Percentiles rank a stretch among this genome's conserved stretches.
These are phyloP conservation scores for Watsonalla cultraria DNA, from an alignment of 2,888 invertebrate genomes.

Conservation along the genomic window DNA sequence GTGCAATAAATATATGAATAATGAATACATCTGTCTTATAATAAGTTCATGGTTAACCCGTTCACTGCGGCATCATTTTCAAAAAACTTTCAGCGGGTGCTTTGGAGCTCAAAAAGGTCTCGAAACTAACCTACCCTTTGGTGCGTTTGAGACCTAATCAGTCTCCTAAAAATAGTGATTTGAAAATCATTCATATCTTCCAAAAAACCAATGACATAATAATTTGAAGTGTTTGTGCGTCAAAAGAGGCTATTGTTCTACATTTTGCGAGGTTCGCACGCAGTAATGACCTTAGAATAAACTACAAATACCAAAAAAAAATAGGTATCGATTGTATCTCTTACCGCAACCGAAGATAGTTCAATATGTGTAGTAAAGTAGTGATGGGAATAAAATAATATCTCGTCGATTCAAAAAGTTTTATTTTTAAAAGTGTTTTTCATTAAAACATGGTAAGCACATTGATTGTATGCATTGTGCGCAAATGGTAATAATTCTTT, in stretches of 20 bases:
- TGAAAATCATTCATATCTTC: constrained; percentile 12
- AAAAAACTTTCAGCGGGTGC: too few species aligned
- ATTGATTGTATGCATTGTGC: too few species aligned
- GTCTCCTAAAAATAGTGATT: constrained; percentile 7
- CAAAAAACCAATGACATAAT: constrained; percentile 9
- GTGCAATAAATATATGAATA: too few species aligned
- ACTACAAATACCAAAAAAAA: constrained; percentile 8
- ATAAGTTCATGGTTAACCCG: too few species aligned
- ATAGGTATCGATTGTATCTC: constrained; percentile 11
- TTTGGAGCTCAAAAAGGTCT: not conserved
- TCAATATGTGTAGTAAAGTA: constrained; percentile 10
- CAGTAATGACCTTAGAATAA: constrained; percentile 6
- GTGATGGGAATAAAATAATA: constrained; percentile 13
- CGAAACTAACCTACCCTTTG: too few species aligned
- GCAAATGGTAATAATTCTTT: constrained; percentile 15
- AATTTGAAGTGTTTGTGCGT: constrained; percentile 4
- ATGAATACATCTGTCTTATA: too few species aligned
- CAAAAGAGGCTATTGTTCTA: constrained; percentile 8
- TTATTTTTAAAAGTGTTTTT: constrained; percentile 9
- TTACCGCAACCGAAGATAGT: constrained; percentile 13
- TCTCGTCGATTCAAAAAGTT: constrained; percentile 5
- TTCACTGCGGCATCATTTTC: not conserved
- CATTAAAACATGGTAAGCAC: too few species aligned
- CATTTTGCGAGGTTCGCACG: constrained; percentile 8
- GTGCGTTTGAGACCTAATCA: too few species aligned